These are phyloP conservation scores for Garra rufa DNA, from an alignment of 2,113 vertebrate genomes.

Conservation along the genomic window DNA sequence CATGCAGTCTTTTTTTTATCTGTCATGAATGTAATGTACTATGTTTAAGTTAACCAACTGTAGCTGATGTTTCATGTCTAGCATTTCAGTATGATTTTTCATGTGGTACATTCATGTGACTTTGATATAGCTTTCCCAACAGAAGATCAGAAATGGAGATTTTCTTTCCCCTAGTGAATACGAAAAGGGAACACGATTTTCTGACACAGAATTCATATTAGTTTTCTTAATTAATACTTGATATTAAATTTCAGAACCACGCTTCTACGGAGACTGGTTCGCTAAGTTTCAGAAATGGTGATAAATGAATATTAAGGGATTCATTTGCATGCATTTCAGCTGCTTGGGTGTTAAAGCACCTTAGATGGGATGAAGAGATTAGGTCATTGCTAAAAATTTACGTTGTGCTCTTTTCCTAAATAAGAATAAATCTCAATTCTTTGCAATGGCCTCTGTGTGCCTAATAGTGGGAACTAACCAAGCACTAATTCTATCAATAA, in stretches of 20 bases:
- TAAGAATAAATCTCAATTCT: neutral
- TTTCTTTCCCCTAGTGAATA: neutral
- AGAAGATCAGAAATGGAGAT: neutral
- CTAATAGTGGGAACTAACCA: neutral
- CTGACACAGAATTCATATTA: constrained; percentile 15
- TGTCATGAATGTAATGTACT: neutral
- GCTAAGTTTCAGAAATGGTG: constrained; percentile 16
- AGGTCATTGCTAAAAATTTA: constrained; percentile 4
- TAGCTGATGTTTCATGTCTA: neutral
- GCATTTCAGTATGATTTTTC: neutral
- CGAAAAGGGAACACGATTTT: constrained; percentile 2
- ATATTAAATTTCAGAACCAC: constrained; percentile 18
- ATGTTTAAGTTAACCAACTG: neutral
- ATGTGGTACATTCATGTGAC: neutral
- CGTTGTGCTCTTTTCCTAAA: neutral
- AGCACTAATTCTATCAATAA: constrained; percentile 39
- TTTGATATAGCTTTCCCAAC: neutral
- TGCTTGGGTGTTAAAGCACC: constrained; percentile 26
- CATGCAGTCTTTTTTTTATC: neutral
- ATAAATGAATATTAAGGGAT: constrained; percentile 34
- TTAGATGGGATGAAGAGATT: neutral
- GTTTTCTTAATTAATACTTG: constrained; percentile 24
- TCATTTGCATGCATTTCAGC: neutral
- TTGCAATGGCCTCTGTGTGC: neutral
- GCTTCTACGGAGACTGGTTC: neutral